Percentiles rank a stretch among this genome's conserved stretches.
Conservation (phyloP, 2,797 vertebrate species). For the Fistularia commersonii region DNA sequence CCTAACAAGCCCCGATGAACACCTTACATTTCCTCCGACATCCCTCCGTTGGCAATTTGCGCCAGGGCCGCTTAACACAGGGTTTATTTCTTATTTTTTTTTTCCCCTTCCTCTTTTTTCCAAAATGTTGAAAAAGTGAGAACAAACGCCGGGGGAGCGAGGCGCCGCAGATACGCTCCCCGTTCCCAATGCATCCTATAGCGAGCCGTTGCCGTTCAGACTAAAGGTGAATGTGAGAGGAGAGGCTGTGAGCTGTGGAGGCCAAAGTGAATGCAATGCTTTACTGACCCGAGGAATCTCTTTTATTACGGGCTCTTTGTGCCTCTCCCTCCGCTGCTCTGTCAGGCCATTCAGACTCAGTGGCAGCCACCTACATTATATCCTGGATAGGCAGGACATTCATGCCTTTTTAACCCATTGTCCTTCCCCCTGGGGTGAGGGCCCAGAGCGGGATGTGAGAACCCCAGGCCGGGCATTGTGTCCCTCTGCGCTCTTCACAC, state of each 20-base stretch:
- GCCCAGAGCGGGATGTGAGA: conserved; percentile 82
- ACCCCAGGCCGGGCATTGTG: conserved; percentile 80
- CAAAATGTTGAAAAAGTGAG: no score
- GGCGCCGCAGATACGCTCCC: conserved; percentile 36
- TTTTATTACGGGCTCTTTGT: conserved; percentile 83
- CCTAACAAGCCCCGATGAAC: conserved; percentile 44
- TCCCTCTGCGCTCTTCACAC: conserved; percentile 79
- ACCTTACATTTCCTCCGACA: conserved; percentile 34
- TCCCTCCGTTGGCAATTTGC: no score
- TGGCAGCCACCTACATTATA: conserved; percentile 84
- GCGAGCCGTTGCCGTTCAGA: conserved; percentile 52
- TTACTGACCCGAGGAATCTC: conserved; percentile 85
- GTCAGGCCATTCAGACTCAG: conserved; percentile 78
- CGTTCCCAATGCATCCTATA: conserved; percentile 48
- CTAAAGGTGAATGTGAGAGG: conserved; percentile 62
- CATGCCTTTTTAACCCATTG: conserved; percentile 85
- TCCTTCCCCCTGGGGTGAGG: conserved; percentile 78
- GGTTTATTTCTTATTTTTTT: not conserved
- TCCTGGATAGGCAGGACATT: conserved; percentile 85
- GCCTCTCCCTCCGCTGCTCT: conserved; percentile 77
- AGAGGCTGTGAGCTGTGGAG: conserved; percentile 66
- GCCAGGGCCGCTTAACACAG: no score
- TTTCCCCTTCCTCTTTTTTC: no score
- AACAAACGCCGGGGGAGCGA: no score
- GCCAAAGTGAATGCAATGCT: conserved; percentile 81